phyloP scores from a whole-genome alignment of 2,888 invertebrate species.

The Tiliacea aurago region DNA sequence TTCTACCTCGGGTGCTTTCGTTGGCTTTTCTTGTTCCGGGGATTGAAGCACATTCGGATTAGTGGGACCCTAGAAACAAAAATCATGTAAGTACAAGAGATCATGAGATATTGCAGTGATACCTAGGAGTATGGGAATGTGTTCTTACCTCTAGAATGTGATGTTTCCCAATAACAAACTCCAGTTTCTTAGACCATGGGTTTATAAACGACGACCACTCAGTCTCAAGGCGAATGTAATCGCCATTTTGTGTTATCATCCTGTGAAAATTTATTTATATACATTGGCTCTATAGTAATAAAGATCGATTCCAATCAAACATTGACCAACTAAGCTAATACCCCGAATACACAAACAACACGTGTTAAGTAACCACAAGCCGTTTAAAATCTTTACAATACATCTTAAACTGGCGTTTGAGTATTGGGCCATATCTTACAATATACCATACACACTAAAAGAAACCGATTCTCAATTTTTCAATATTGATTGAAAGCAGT shows the following conservation, averaged over 20 bases:
- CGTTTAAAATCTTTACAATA: neutral
- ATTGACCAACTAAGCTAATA: neutral
- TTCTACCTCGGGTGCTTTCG: constrained; percentile 91
- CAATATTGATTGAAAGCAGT: neutral
- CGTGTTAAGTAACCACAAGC: neutral
- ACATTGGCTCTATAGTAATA: neutral
- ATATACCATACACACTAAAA: neutral
- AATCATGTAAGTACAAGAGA: neutral
- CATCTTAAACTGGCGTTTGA: neutral
- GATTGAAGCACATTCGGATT: constrained; percentile 94
- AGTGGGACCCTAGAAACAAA: constrained; percentile 91
- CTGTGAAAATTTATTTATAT: constrained; percentile 81
- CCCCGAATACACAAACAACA: neutral
- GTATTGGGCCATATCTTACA: neutral
- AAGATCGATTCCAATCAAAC: constrained; percentile 11
- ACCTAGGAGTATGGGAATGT: neutral
- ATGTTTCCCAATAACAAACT: constrained; percentile 97
- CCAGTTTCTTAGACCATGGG: constrained; percentile 97
- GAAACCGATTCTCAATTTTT: neutral
- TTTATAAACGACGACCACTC: constrained; percentile 98
- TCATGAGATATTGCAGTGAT: neutral
- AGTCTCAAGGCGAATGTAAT: constrained; percentile 95
- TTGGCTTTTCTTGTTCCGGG: constrained; percentile 70
- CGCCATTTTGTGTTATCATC: constrained; percentile 95
- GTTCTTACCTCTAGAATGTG: constrained; percentile 92